A percentile compares a stretch with the other conserved stretches of the same genome.
Conservation (phyloP, 2,888 invertebrate species). For the Melipona beecheii region DNA sequence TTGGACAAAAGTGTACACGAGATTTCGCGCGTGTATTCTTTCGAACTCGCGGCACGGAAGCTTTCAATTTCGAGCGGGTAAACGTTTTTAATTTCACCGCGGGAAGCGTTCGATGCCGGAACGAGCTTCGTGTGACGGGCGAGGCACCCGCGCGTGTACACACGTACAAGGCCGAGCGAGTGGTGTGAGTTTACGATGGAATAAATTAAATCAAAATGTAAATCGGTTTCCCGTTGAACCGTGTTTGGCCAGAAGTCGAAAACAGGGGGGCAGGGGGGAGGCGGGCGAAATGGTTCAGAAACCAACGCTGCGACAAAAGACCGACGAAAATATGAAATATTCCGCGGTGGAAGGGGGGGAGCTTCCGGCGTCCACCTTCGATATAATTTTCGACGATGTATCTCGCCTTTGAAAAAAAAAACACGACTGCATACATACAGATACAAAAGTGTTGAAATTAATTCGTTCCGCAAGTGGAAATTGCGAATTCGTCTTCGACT, state of each 20-base stretch:
- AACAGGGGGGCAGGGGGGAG: background rate
- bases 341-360: no score
- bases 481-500: no score
- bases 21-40: background rate
- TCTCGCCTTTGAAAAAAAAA: no score
- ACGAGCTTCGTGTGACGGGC: background rate
- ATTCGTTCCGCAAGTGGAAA: no score
- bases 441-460: no score
- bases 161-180: background rate
- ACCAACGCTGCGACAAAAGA: background rate
- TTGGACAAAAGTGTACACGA: background rate
- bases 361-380: background rate
- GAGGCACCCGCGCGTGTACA: background rate
- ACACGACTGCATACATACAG: no score
- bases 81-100: conserved; percentile 40
- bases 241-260: conserved; percentile 17
- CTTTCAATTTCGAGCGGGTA: conserved; percentile 27
- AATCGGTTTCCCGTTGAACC: conserved; percentile 55
- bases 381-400: background rate
- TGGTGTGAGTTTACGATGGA: conserved; percentile 54
- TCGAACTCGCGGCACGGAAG: conserved; percentile 6
- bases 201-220: conserved; percentile 73
- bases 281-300: conserved; percentile 12
- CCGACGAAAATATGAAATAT: conserved; percentile 14
- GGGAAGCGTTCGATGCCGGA: background rate